Evolutionary conservation across 2,797 vertebrate genomes (phyloP).

Genomic region (Myripristis jacobus): DNA sequence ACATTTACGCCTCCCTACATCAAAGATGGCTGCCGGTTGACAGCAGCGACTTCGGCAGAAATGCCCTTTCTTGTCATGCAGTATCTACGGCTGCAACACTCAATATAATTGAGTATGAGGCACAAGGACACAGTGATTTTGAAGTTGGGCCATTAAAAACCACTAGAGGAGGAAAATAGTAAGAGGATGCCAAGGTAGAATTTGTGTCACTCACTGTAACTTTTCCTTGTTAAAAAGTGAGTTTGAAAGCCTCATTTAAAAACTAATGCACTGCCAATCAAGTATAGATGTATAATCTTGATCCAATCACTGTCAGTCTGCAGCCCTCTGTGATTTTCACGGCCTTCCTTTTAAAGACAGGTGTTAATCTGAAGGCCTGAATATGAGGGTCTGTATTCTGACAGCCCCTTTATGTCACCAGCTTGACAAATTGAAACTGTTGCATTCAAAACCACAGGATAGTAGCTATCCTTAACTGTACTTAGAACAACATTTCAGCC

Average conservation of each 20-base stretch:
- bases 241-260: constrained; percentile 70
- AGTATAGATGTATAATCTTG: constrained; percentile 61
- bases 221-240: constrained; percentile 39
- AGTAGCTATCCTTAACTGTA: constrained; percentile 8
- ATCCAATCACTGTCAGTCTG: constrained; percentile 63
- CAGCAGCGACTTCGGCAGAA: constrained; percentile 36
- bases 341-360: constrained; percentile 45
- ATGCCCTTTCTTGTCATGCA: constrained; percentile 56
- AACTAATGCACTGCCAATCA: constrained; percentile 68
- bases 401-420: constrained; percentile 33
- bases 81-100: constrained; percentile 19
- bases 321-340: constrained; percentile 49
- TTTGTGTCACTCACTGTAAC: constrained; percentile 46
- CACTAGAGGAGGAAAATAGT: constrained; percentile 58
- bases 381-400: constrained; percentile 26
- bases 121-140: constrained; percentile 37
- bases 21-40: too few relatives aligned
- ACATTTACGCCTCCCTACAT: constrained; percentile 14
- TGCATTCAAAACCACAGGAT: constrained; percentile 15
- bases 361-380: constrained; percentile 55
- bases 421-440: constrained; percentile 7
- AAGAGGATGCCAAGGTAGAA: constrained; percentile 55
- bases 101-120: constrained; percentile 36
- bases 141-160: constrained; percentile 60
- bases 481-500: background rate